Conservation (phyloP, 1,140 invertebrate genomes). For the Bombus sylvicola region DNA sequence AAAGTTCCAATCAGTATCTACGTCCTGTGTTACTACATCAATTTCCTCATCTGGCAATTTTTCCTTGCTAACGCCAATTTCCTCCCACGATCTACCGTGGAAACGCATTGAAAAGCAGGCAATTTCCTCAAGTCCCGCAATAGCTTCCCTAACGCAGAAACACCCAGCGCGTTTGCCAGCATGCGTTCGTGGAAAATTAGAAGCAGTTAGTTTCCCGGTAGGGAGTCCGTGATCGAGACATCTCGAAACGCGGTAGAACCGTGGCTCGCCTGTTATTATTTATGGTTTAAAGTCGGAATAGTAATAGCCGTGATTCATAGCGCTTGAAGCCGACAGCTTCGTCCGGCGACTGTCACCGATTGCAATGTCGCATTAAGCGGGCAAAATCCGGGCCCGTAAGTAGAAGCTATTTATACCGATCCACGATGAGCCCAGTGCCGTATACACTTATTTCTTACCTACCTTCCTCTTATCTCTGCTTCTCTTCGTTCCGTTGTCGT, state of each 20-base stretch:
- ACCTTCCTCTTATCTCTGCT: constrained; percentile 13
- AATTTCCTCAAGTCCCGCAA: neutral
- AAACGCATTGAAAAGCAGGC: neutral
- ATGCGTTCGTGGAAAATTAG: constrained; percentile 32
- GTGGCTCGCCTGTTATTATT: constrained; percentile 30
- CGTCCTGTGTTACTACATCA: neutral
- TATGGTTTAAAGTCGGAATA: constrained; percentile 50
- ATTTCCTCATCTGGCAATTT: neutral
- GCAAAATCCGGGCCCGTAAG: constrained; percentile 58
- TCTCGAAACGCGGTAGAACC: constrained; percentile 21
- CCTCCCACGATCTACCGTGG: neutral
- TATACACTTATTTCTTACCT: constrained; percentile 40
- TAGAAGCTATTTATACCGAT: constrained; percentile 62
- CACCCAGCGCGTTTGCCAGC: neutral
- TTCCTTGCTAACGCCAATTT: neutral
- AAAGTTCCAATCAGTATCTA: neutral
- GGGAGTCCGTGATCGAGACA: constrained; percentile 28
- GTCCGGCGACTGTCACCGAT: constrained; percentile 59
- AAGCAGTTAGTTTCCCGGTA: constrained; percentile 36
- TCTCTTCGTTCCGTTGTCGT: neutral
- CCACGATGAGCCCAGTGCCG: constrained; percentile 22
- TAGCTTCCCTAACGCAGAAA: neutral
- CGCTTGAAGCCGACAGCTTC: constrained; percentile 50
- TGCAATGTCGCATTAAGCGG: constrained; percentile 60
- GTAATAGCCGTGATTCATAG: constrained; percentile 61